Evolutionary conservation across 2,113 vertebrate species (phyloP), one percentile per base, ranked within the genome.

Genomic region (Noturus placidus): DNA sequence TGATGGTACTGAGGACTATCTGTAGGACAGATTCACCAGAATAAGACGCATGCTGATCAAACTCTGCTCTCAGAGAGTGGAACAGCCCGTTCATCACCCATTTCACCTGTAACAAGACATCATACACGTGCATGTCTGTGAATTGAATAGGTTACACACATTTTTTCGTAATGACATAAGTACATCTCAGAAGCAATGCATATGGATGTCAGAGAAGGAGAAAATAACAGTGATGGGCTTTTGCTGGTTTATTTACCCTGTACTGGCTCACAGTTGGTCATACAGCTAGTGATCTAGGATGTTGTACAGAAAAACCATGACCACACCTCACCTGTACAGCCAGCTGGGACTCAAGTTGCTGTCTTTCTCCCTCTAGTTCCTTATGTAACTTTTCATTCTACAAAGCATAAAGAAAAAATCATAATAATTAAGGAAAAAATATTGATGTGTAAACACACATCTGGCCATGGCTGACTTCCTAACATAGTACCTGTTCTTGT

Each of bases 81-180:
- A 97, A 97, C 0, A 97, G 96, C 1, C 93, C 90, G 2, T 97
- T 97, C 96, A 97, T 96, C 50, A 96, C 96, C 90, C 93, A 95
- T 93, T 97, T 97, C 0, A 97, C 95, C 97, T 97, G 92, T 0
- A 74, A 15, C 20, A 50, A 15, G 83, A 35, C 50, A 74, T 35
- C 5, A 63, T 9, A 30, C 9, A 77, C 8, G 35, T 61, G 17
- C 4, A 14, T 22, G 52, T 27, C n/a, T 38, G 30, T 46, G 14
- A 65, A 46, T 14, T 67, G 6, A 77, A 46, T 42, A 20, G 11
- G 10, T 42, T 46, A 8, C 20, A 46, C 38, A 74, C 8, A 1
- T 74, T 42, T 35, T 8, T 70, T 7, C 7, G 25, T 42, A 42
- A 42, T 22, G 17, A 78, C 0, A n/a, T 3, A 0, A n/a, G 72